A percentile compares a stretch with the other conserved stretches of the same genome.
Evolutionary conservation across 2,113 vertebrate species (phyloP).

Genomic region (Clarias batrachus): DNA sequence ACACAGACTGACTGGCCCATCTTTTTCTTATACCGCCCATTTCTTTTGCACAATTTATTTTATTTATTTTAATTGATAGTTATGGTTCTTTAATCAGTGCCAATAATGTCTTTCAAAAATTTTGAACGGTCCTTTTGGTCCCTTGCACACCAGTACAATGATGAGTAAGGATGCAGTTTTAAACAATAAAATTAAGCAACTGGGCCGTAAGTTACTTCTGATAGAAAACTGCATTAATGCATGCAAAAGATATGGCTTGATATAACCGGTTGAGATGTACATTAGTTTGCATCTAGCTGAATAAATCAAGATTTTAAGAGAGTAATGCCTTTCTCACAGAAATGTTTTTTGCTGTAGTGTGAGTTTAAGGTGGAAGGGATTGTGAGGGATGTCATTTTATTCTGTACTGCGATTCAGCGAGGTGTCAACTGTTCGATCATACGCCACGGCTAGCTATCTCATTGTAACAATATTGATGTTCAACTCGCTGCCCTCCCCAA

Average conservation of each 20-base stretch:
- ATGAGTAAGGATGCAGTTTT: not conserved
- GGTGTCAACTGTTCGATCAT: not conserved
- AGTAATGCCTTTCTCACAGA: not conserved
- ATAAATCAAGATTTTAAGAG: not conserved
- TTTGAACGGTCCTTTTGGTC: not conserved
- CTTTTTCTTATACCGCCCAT: not conserved
- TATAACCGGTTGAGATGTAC: too few relatives aligned
- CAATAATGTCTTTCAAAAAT: not conserved
- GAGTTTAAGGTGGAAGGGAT: not conserved
- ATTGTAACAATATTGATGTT: not conserved
- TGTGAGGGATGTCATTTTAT: not conserved
- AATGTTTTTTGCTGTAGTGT: not conserved
- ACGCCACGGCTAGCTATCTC: not conserved
- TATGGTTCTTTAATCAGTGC: not conserved
- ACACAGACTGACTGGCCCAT: not conserved
- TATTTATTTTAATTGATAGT: not conserved
- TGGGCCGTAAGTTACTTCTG: too few relatives aligned
- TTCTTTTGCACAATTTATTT: not conserved
- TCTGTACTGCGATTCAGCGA: not conserved
- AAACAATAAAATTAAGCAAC: too few relatives aligned
- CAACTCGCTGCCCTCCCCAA: not conserved
- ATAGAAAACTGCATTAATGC: too few relatives aligned
- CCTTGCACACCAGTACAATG: not conserved
- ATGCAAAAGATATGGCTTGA: too few relatives aligned
- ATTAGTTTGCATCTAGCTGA: not conserved